phyloP scores from a whole-genome alignment of 2,113 vertebrate genomes.

The Pseudolaguvia tuberculata region DNA sequence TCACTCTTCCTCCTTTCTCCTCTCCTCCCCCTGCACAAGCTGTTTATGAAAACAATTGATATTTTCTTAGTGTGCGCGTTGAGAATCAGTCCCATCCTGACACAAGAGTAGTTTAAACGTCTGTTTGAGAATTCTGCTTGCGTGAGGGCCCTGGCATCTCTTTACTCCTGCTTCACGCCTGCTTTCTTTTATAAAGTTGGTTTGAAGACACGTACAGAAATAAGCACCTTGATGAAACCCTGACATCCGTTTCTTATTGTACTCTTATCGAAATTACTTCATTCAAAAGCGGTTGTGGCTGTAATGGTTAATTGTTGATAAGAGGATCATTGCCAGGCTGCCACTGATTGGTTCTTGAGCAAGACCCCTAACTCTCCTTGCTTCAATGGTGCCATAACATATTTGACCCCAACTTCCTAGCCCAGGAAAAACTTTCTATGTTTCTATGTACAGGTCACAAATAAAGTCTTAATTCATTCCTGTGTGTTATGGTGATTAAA shows the following conservation, averaged over 20 bases:
- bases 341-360: too few relatives aligned
- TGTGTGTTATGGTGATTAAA: not conserved
- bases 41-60: slow-evolving; percentile 36
- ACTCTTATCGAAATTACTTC: slow-evolving; percentile 49
- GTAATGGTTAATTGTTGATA: too few relatives aligned
- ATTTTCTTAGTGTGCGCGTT: slow-evolving; percentile 28
- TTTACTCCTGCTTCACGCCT: not conserved
- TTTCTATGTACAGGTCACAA: too few relatives aligned
- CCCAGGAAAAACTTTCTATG: too few relatives aligned
- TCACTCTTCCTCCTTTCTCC: slow-evolving; percentile 42
- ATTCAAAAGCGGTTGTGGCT: slow-evolving; percentile 47
- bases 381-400: too few relatives aligned
- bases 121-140: slow-evolving; percentile 15
- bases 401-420: too few relatives aligned
- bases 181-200: not conserved
- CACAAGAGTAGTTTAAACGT: slow-evolving; percentile 10
- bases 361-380: too few relatives aligned
- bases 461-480: too few relatives aligned
- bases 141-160: not conserved
- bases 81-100: slow-evolving; percentile 15
- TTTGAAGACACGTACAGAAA: not conserved
- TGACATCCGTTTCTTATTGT: not conserved
- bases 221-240: not conserved
- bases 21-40: slow-evolving; percentile 16
- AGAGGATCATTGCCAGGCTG: too few relatives aligned